Conservation (phyloP, 2,113 vertebrate genomes). For the Corydoras sp. region DNA sequence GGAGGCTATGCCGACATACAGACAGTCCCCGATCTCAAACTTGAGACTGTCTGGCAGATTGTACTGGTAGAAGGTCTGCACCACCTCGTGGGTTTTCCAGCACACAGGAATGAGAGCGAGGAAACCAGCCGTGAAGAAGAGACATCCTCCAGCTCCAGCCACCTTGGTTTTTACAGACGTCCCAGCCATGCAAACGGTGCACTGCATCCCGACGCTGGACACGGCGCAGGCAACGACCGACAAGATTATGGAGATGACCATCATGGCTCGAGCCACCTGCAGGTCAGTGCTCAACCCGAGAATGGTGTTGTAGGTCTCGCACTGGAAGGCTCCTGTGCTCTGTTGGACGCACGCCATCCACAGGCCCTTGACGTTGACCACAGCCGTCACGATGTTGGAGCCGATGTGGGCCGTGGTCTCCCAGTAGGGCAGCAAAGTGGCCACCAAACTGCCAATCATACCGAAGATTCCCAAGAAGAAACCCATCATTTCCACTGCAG, state of each 20-base stretch:
- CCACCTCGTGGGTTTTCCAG: slow-evolving; percentile 89
- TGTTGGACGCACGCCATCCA: slow-evolving; percentile 96
- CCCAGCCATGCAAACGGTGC: slow-evolving; percentile 81
- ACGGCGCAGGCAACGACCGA: slow-evolving; percentile 72
- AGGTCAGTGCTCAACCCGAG: slow-evolving; percentile 77
- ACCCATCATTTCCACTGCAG: slow-evolving; percentile 83
- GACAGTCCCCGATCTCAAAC: slow-evolving; percentile 84
- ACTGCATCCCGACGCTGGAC: slow-evolving; percentile 81
- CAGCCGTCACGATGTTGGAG: slow-evolving; percentile 86
- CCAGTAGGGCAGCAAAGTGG: slow-evolving; percentile 88
- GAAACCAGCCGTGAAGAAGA: slow-evolving; percentile 78
- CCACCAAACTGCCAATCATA: slow-evolving; percentile 73
- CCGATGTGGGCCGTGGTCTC: slow-evolving; percentile 82
- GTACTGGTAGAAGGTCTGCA: slow-evolving; percentile 82
- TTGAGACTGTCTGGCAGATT: slow-evolving; percentile 76
- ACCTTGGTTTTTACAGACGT: slow-evolving; percentile 70
- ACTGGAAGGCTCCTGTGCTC: slow-evolving; percentile 93
- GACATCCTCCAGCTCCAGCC: slow-evolving; percentile 67
- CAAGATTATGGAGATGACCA: slow-evolving; percentile 84
- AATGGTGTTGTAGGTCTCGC: slow-evolving; percentile 92
- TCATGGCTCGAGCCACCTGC: slow-evolving; percentile 86
- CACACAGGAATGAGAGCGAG: slow-evolving; percentile 80
- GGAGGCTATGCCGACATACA: slow-evolving; percentile 83
- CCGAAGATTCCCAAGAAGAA: slow-evolving; percentile 82
- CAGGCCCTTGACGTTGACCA: slow-evolving; percentile 83